Evolutionary conservation across 35 echinoderm and acorn worm genomes (phyloP), one percentile per base, ranked within the genome.

Genomic region (Apostichopus californicus): DNA sequence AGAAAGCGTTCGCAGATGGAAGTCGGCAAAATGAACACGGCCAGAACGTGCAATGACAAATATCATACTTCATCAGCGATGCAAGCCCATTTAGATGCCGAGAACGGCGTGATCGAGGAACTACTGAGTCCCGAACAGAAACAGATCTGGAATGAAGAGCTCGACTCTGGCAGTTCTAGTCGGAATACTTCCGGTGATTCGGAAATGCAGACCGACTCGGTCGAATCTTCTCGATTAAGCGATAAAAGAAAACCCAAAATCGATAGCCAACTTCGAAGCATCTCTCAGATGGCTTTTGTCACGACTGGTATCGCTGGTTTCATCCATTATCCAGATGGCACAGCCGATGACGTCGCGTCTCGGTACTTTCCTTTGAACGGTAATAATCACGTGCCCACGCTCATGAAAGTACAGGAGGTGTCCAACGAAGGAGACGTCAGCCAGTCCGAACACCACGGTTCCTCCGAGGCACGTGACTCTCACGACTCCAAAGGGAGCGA

Each of bases 271-370:
- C 80, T 96, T 13, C 90, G 91, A 78, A 94, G 94, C 66, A 96
- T 96, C 75, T 96, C 95, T 15, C 93, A 97, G 55, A 89, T 97
- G 84, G 94, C 95, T 5, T 91, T 97, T 18, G 88, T 94, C 64
- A 97, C 95, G 8, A 94, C 94, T 22, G 95, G 95, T 7, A 84
- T 97, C 12, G 92, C 90, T 75, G 95, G 95, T 13, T 94, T 96
- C 56, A 92, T 96, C 55, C 89, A 91, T 13, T 91, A 91, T 22
- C 89, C 89, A 25, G 89, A 91, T 57, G 89, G 89, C 0, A 91
- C 89, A 23, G 89, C 89, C 1, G 89, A 91, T 79, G 89, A 91
- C 56, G 68, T 91, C 11, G 56, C 15, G 1, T 78, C 71, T 66
- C 89, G 89, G 15, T 91, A 91, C 54, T 79, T 91, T 59, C 89